phyloP scores from a whole-genome alignment of 2,888 invertebrate species.

The Xanthia togata region DNA sequence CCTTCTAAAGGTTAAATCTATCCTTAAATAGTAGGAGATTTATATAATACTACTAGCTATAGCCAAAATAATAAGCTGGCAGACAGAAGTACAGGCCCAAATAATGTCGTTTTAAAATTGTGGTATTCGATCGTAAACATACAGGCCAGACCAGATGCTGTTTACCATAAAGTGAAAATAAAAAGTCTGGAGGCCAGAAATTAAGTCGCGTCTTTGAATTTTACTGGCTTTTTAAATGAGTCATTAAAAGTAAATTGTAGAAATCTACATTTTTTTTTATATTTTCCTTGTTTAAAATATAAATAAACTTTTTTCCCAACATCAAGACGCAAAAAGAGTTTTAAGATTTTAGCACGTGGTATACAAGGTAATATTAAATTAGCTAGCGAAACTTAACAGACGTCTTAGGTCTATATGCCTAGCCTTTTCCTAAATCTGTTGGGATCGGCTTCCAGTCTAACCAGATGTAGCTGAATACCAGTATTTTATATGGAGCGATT shows the following conservation, averaged over 20 bases:
- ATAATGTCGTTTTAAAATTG: not conserved
- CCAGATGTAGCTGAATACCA: no score
- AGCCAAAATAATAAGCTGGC: no score
- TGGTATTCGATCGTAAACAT: slow-evolving; percentile 15
- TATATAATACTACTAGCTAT: not conserved
- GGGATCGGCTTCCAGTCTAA: no score
- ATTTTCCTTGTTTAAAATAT: not conserved
- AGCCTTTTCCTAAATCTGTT: no score
- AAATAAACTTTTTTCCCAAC: not conserved
- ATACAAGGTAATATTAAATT: not conserved
- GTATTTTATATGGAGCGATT: no score
- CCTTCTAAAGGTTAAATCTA: not conserved
- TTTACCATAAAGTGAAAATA: slow-evolving; percentile 44
- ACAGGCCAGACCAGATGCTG: slow-evolving; percentile 28
- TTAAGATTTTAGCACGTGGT: not conserved
- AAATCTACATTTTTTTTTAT: slow-evolving; percentile 17
- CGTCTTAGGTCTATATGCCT: no score
- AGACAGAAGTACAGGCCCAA: not conserved
- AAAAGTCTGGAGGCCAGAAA: slow-evolving; percentile 16
- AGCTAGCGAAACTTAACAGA: no score
- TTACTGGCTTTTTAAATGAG: slow-evolving; percentile 22
- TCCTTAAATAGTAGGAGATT: not conserved
- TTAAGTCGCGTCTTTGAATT: slow-evolving; percentile 5
- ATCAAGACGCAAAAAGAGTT: not conserved
- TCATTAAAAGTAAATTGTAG: slow-evolving; percentile 22